Conservation (phyloP, 2,113 vertebrate genomes). For the Psettodes erumei region DNA sequence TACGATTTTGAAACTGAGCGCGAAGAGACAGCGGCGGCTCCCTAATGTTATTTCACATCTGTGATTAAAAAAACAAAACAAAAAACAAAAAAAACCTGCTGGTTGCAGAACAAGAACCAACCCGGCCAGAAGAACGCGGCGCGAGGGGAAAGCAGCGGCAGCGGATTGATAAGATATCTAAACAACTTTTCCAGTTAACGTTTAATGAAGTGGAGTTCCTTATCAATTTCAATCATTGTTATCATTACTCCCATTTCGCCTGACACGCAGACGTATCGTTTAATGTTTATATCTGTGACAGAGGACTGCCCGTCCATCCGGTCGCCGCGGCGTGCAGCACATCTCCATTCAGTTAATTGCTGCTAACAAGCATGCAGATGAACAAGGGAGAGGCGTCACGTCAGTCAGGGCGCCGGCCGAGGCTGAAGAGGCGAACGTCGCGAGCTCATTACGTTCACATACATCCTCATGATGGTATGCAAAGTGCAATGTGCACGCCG, state of each 20-base stretch:
- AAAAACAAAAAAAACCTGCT: neutral
- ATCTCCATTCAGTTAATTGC: neutral
- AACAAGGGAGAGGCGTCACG: neutral
- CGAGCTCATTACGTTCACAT: neutral
- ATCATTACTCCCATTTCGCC: neutral
- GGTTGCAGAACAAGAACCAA: too few species aligned
- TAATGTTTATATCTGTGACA: constrained; percentile 12
- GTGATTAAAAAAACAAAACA: neutral
- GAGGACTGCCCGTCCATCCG: too few species aligned
- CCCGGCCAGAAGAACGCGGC: neutral
- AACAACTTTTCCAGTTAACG: constrained; percentile 5
- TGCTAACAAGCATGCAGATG: constrained; percentile 33
- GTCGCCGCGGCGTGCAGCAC: neutral
- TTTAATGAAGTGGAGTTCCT: constrained; percentile 2
- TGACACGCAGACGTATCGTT: neutral
- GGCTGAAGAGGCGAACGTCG: neutral
- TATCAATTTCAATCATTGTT: constrained; percentile 1
- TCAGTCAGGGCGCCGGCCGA: neutral
- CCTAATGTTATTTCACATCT: constrained; percentile 35
- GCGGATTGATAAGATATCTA: constrained; percentile 22
- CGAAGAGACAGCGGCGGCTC: constrained; percentile 16
- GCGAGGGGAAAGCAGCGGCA: neutral
- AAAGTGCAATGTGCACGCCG: neutral
- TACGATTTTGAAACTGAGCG: constrained; percentile 37
- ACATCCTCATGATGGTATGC: neutral